Evolutionary conservation across 2,888 invertebrate species (phyloP).

Genomic region (Margaritifera margaritifera): DNA sequence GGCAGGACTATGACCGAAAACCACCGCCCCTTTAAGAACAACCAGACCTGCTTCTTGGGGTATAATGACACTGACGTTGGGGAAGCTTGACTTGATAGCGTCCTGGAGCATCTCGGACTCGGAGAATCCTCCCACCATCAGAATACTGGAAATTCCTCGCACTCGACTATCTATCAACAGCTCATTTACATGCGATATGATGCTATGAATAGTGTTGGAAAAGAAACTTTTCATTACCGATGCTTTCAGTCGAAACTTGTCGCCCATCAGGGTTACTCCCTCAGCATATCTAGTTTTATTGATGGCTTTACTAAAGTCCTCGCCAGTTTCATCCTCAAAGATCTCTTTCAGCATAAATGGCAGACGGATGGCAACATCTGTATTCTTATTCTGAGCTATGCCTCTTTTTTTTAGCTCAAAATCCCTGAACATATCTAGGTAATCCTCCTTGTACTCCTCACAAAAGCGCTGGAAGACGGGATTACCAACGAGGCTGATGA

Average conservation of each 20-base stretch:
- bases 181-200: constrained; percentile 14
- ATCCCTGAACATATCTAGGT: constrained; percentile 9
- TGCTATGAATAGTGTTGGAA: constrained; percentile 9
- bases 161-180: constrained; percentile 9
- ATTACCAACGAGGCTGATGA: constrained; percentile 3
- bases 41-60: too few relatives aligned
- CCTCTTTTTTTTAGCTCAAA: constrained; percentile 10
- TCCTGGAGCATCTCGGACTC: too few relatives aligned
- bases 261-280: constrained; percentile 2
- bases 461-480: neutral
- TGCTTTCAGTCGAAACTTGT: too few relatives aligned
- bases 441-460: constrained; percentile 3
- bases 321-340: constrained; percentile 16
- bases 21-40: too few relatives aligned
- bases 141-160: constrained; percentile 11
- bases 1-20: too few relatives aligned
- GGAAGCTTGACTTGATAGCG: too few relatives aligned
- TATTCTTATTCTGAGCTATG: neutral
- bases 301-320: constrained; percentile 16
- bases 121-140: too few relatives aligned
- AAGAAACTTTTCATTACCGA: constrained; percentile 7
- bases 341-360: neutral
- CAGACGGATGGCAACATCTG: constrained; percentile 11
- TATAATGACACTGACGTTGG: too few relatives aligned
- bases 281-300: constrained; percentile 8